Percentiles rank a stretch among this genome's conserved stretches.
These are phyloP conservation scores for Craniophora ligustri DNA, from an alignment of 2,888 invertebrate genomes.

Conservation along the genomic window DNA sequence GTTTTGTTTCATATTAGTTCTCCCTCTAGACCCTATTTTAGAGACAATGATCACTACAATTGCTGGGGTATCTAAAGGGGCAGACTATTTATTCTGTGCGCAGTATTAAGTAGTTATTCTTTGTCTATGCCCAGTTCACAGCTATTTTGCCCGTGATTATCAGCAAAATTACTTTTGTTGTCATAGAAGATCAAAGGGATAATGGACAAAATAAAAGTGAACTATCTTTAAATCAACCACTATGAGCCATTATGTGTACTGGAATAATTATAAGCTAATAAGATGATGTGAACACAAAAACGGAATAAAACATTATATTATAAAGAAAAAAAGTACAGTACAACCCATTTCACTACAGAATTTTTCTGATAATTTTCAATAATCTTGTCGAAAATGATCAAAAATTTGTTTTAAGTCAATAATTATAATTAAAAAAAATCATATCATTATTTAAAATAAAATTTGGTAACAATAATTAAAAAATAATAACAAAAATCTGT, in stretches of 20 bases:
- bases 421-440: slow-evolving; percentile 40
- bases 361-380: slow-evolving; percentile 41
- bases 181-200: too few species aligned
- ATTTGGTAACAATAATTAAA: slow-evolving; percentile 61
- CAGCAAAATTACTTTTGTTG: too few species aligned
- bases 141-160: too few species aligned
- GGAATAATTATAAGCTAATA: slow-evolving; percentile 19
- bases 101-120: too few species aligned
- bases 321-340: slow-evolving; percentile 19
- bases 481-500: slow-evolving; percentile 61
- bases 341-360: slow-evolving; percentile 47
- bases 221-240: background rate
- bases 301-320: slow-evolving; percentile 53
- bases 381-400: slow-evolving; percentile 39
- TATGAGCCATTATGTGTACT: slow-evolving; percentile 2
- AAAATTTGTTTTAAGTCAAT: slow-evolving; percentile 14
- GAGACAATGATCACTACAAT: too few species aligned
- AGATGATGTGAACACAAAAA: slow-evolving; percentile 61
- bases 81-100: too few species aligned
- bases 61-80: too few species aligned
- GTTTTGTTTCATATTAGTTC: too few species aligned
- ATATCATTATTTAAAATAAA: slow-evolving; percentile 32
- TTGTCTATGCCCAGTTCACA: too few species aligned
- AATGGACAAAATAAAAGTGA: too few species aligned
- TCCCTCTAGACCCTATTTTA: too few species aligned